Evolutionary conservation across 2,113 vertebrate genomes (phyloP).

Genomic region (Pangasianodon hypophthalmus): DNA sequence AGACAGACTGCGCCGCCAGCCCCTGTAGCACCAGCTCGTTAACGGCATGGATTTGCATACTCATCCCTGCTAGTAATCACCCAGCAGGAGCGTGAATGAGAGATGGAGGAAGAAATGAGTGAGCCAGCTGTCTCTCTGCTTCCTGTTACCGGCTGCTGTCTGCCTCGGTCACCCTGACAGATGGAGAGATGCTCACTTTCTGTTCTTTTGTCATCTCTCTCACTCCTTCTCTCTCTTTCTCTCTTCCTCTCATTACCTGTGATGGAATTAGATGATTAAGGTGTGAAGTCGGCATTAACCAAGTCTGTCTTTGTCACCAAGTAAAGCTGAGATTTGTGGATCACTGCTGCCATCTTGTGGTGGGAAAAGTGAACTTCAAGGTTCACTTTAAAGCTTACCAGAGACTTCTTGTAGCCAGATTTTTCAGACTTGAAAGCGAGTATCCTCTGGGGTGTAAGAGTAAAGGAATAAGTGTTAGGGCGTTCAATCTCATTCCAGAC

Average conservation of each 20-base stretch:
- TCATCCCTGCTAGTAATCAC: slow-evolving; percentile 59
- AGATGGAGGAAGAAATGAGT: slow-evolving; percentile 23
- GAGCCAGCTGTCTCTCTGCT: slow-evolving; percentile 17
- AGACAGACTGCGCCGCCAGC: slow-evolving; percentile 33
- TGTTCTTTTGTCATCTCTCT: slow-evolving; percentile 57
- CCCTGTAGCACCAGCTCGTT: slow-evolving; percentile 34
- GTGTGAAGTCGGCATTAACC: neutral
- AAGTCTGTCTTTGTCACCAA: neutral
- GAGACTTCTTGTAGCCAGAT: neutral
- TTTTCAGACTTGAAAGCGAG: neutral
- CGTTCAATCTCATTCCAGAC: neutral
- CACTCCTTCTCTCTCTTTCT: neutral
- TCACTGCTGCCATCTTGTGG: slow-evolving; percentile 65
- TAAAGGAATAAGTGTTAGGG: neutral
- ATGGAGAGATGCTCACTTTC: slow-evolving; percentile 59
- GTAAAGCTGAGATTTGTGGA: no score
- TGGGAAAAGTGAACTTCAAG: neutral
- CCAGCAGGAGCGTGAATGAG: slow-evolving; percentile 62
- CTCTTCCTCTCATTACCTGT: neutral
- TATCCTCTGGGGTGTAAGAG: neutral
- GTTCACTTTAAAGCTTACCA: no score
- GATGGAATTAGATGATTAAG: slow-evolving; percentile 2
- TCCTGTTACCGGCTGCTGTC: slow-evolving; percentile 43
- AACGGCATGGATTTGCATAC: slow-evolving; percentile 56
- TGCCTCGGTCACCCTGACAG: slow-evolving; percentile 58